Percentiles rank a stretch among this genome's conserved stretches.
These are phyloP conservation scores for Talpa occidentalis DNA, from an alignment of 2,113 vertebrate species.

Conservation along the genomic window DNA sequence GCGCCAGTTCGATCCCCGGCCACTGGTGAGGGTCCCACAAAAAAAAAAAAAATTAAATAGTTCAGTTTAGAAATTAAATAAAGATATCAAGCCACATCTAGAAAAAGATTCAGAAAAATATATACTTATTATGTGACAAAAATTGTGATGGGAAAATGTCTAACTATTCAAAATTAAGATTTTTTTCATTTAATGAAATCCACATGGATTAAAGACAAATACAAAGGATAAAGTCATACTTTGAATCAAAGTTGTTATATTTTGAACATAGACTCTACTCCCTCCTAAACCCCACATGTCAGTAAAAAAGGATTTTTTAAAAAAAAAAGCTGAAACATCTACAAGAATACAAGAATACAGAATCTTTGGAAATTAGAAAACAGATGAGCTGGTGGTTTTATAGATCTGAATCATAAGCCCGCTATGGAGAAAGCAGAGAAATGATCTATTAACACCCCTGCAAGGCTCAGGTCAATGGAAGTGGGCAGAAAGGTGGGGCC, in stretches of 20 bases:
- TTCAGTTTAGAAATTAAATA: background rate
- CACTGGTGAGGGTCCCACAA: no score
- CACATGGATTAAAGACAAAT: background rate
- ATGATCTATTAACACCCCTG: background rate
- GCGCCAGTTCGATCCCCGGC: no score
- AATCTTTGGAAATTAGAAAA: background rate
- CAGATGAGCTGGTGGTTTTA: background rate
- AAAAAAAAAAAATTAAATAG: no score
- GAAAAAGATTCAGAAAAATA: background rate
- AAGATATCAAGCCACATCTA: background rate
- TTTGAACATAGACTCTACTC: background rate
- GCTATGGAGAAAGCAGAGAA: background rate
- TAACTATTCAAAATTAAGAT: background rate
- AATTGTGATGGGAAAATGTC: background rate
- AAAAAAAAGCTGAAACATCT: background rate
- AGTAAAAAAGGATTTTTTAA: background rate
- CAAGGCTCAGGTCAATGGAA: background rate
- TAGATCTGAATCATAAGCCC: background rate
- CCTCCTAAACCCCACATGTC: background rate
- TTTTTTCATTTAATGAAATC: constrained; percentile 1
- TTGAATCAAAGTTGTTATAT: constrained; percentile 33
- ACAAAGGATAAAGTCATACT: constrained; percentile 20
- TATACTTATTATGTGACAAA: background rate
- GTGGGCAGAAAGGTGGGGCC: background rate
- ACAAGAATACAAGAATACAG: background rate